Percentiles rank a stretch among this genome's conserved stretches.
Evolutionary conservation across 2,113 vertebrate genomes (phyloP).

Genomic region (Siphamia tubifer): DNA sequence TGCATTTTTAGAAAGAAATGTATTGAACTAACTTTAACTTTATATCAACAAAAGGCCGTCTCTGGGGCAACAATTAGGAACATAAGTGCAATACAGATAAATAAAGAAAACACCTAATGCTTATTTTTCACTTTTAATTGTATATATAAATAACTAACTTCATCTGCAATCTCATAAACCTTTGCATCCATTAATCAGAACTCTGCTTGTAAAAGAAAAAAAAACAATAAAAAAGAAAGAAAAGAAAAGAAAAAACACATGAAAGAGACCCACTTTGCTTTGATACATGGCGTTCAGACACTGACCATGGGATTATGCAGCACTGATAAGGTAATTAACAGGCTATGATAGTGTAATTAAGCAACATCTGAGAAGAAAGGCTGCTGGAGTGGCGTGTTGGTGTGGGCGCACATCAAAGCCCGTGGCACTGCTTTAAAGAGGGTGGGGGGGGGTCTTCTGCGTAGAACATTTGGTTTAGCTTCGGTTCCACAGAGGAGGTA

Average conservation of each 20-base stretch:
- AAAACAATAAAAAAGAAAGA: conserved; percentile 16
- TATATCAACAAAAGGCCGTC: neutral
- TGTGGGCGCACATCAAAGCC: conserved; percentile 69
- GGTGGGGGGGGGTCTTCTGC: conserved; percentile 16
- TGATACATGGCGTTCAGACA: conserved; percentile 58
- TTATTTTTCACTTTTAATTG: conserved; percentile 18
- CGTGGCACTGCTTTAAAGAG: conserved; percentile 57
- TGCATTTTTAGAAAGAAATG: too few species aligned
- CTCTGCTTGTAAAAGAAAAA: conserved; percentile 15
- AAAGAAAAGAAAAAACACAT: conserved; percentile 28
- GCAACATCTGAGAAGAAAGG: conserved; percentile 74
- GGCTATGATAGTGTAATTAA: conserved; percentile 78
- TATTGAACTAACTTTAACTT: too few species aligned
- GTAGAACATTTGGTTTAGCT: conserved; percentile 41
- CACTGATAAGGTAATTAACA: conserved; percentile 77
- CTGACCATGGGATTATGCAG: conserved; percentile 72
- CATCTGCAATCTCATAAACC: conserved; percentile 17
- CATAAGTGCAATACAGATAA: conserved; percentile 1
- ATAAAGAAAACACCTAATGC: conserved; percentile 34
- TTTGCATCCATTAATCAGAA: conserved; percentile 49
- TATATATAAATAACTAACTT: conserved; percentile 40
- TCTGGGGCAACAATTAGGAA: conserved; percentile 41
- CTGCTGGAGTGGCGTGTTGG: conserved; percentile 60
- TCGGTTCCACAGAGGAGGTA: conserved; percentile 3
- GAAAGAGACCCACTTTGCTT: conserved; percentile 61